Evolutionary conservation across 2,888 invertebrate genomes (phyloP).

Genomic region (Lysandra coridon): DNA sequence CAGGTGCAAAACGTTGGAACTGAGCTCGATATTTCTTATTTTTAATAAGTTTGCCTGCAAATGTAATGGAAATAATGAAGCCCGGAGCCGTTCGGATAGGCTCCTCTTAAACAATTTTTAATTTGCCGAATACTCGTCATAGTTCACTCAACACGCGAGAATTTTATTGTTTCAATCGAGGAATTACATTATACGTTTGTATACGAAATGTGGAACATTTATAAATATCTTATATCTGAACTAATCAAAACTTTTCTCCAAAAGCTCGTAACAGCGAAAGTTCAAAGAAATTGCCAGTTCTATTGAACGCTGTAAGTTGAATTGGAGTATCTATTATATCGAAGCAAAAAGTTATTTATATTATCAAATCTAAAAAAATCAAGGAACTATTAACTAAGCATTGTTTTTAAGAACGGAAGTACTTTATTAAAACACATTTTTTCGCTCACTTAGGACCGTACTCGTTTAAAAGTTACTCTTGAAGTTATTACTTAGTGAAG

Average conservation of each 20-base stretch:
- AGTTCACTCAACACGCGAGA: conserved; percentile 39
- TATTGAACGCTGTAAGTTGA: conserved; percentile 17
- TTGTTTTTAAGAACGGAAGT: background rate
- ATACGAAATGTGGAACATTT: background rate
- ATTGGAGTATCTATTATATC: background rate
- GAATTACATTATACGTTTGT: conserved; percentile 31
- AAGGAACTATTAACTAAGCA: too few species aligned
- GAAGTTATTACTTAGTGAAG: too few species aligned
- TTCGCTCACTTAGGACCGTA: too few species aligned
- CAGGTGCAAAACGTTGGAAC: conserved; percentile 18
- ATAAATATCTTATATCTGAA: conserved; percentile 45
- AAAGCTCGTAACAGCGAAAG: conserved; percentile 58
- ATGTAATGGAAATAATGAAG: conserved; percentile 42
- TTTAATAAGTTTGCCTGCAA: conserved; percentile 34
- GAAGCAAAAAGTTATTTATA: background rate
- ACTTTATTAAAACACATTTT: background rate
- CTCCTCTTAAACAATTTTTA: conserved; percentile 45
- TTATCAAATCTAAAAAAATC: background rate
- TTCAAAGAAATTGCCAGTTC: conserved; percentile 35
- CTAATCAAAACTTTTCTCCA: conserved; percentile 65
- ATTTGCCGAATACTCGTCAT: conserved; percentile 43
- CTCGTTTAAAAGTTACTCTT: too few species aligned
- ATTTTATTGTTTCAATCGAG: conserved; percentile 31
- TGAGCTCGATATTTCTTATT: conserved; percentile 26
- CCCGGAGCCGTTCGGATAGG: conserved; percentile 37